Evolutionary conservation across 2,888 invertebrate genomes (phyloP).

Genomic region (Azorinus chamasolen): DNA sequence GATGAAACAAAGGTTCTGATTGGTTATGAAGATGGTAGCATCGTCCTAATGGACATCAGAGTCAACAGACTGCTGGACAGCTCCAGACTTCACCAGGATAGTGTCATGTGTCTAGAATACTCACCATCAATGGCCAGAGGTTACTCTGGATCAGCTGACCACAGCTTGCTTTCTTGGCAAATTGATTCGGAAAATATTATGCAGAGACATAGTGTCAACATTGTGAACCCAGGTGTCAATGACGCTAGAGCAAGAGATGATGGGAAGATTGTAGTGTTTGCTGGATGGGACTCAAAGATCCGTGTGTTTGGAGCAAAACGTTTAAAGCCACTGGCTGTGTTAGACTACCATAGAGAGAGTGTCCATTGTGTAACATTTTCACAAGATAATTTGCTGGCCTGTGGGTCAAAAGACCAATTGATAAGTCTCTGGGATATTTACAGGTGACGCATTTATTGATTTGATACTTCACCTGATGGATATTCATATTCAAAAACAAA

Average conservation of each 20-base stretch:
- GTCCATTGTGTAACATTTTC: slow-evolving; percentile 78
- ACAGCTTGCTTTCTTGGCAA: slow-evolving; percentile 63
- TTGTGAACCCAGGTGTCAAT: slow-evolving; percentile 78
- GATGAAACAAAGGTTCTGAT: slow-evolving; percentile 50
- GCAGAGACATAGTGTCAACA: slow-evolving; percentile 26
- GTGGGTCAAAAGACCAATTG: slow-evolving; percentile 80
- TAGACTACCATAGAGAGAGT: slow-evolving; percentile 79
- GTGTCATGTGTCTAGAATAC: slow-evolving; percentile 76
- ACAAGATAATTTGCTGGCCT: slow-evolving; percentile 73
- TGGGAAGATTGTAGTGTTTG: slow-evolving; percentile 78
- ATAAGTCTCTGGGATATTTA: slow-evolving; percentile 83
- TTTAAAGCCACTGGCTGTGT: slow-evolving; percentile 79
- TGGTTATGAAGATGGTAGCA: slow-evolving; percentile 80
- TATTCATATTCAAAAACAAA: too few relatives aligned
- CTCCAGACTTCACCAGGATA: slow-evolving; percentile 65
- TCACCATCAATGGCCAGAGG: slow-evolving; percentile 57
- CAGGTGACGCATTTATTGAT: slow-evolving; percentile 59
- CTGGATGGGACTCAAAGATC: slow-evolving; percentile 82
- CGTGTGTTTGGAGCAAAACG: slow-evolving; percentile 79
- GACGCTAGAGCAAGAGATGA: slow-evolving; percentile 74
- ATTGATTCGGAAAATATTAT: slow-evolving; percentile 49
- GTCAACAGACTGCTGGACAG: slow-evolving; percentile 51
- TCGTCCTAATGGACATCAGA: slow-evolving; percentile 76
- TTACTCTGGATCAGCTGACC: slow-evolving; percentile 74
- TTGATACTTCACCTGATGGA: too few relatives aligned